phyloP scores from a whole-genome alignment of 2,797 vertebrate genomes.

The Argya squamiceps region DNA sequence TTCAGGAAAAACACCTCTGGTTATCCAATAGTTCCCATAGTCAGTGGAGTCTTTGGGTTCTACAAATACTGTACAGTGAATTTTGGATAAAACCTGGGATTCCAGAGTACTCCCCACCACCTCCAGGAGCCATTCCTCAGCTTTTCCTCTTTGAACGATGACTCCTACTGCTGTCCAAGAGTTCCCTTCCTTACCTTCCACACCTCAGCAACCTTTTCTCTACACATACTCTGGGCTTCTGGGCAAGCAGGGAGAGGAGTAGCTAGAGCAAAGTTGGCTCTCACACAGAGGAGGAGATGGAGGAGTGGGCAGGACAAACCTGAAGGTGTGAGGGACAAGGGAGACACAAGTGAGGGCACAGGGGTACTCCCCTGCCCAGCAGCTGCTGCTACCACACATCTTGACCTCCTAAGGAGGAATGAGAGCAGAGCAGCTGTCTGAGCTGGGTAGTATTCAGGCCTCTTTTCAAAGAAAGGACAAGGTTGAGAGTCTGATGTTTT shows the following conservation, averaged over 20 bases:
- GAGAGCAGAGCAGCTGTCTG: not conserved
- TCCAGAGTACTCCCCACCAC: not conserved
- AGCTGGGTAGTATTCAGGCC: not conserved
- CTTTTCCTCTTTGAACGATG: not conserved
- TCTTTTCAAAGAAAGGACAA: not conserved
- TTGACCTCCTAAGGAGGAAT: not conserved
- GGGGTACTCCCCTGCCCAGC: not conserved
- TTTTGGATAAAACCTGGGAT: not conserved
- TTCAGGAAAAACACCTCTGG: not conserved
- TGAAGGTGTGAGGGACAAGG: not conserved
- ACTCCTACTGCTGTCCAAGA: not conserved
- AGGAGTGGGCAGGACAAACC: not conserved
- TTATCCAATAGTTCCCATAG: not conserved
- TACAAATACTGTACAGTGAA: not conserved
- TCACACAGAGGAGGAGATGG: not conserved
- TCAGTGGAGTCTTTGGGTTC: not conserved
- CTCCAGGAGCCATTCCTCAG: not conserved
- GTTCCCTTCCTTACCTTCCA: not conserved
- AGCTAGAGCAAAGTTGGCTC: not conserved
- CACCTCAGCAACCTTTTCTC: not conserved
- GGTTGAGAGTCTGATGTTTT: not conserved
- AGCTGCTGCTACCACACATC: not conserved
- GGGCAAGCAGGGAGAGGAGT: not conserved
- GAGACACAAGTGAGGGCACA: not conserved
- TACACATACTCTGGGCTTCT: not conserved